Evolutionary conservation across 2,888 invertebrate species (phyloP), one percentile per base, ranked within the genome.

Genomic region (Callinectes sapidus): DNA sequence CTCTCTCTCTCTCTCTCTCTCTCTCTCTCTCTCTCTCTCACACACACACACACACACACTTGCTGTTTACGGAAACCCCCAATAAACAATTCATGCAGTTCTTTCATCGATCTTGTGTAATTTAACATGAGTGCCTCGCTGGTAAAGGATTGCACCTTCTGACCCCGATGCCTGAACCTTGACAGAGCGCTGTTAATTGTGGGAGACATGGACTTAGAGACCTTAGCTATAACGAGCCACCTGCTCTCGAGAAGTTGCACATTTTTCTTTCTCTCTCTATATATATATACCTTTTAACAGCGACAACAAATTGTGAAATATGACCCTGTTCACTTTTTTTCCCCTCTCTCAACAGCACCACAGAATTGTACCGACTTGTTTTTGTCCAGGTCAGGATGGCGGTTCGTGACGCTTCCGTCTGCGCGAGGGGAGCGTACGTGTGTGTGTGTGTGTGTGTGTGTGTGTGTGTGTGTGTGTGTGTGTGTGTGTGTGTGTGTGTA

Each of bases 1-100:
- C 81, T 81, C 81, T 81, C 81, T 81, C 81, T 81, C 81, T 81
- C 81, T 81, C 81, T 81, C 81, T 81, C 81, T 81, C 81, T 81
- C 81, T 81, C 81, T 81, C 81, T 81, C 81, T n/a, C n/a, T 16
- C 13, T 16, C n/a, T 16, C 23, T 16, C 28, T 2, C 14, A 5
- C n/a, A 14, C 28, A 6, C 8, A n/a, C n/a, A n/a, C n/a, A n/a
- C n/a, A n/a, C n/a, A n/a, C n/a, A n/a, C n/a, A n/a, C n/a, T n/a
- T n/a, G 2, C 13, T 85, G 32, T 85, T n/a, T 61, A 18, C 61
- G 61, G 23, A 61, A 61, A 61, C 23, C 6, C 6, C 28, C 23
- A 71, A 28, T 71, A 28, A 71, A 71, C 28, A 71, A 71, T 1
- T 71, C 71, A 71, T 28, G 3, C 13, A 10, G 28, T 71, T 28